Evolutionary conservation across 30 jellyfish, hydroid and myxozoan genomes (phyloP), one percentile per base, ranked within the genome.

Genomic region (Pelagia noctiluca): DNA sequence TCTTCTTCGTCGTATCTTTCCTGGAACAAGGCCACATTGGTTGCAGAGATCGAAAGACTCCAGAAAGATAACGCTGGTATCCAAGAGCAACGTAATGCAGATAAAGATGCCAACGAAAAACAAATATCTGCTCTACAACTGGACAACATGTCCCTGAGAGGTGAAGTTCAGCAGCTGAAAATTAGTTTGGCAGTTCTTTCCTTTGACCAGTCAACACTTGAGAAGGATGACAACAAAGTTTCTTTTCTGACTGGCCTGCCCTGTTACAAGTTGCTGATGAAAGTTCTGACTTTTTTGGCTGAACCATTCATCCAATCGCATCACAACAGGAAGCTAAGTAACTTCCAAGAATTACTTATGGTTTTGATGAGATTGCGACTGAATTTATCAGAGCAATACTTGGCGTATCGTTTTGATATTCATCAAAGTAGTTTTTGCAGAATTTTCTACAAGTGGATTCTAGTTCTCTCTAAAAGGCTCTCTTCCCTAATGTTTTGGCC

Each of bases 381-480:
- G 13, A 80, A 84, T 10, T 75, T 80, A n/a, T 71, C 50, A 2
- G 29, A 29, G 16, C 29, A 22, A 12, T 88, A 82, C 32, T 82
- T 65, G 63, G 92, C 92, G 24, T 69, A 36, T 50, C 76, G 88
- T 11, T 83, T 68, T 34, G 22, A 37, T 30, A 37, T 71, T 47
- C 46, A 90, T 37, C 1, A 25, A 0, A 26, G 71, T 0, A 31
- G 42, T 4, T 21, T 75, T 3, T 46, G 80, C 53, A 23, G 66
- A 1, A 69, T 67, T 2, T 86, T 86, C 75, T 30, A 38, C 35
- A 86, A 86, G 21, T 75, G 96, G 96, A 62, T 86, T 47, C 62
- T 48, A 33, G 30, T 86, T 10, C 12, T 72, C 31, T 53, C 86
- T 11, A 42, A 28, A 26, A 91, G 76, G 35, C 50, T 57, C 0